Base-by-base conservation (phyloP, 2,113 vertebrate species). In the Myotis yumanensis region DNA sequence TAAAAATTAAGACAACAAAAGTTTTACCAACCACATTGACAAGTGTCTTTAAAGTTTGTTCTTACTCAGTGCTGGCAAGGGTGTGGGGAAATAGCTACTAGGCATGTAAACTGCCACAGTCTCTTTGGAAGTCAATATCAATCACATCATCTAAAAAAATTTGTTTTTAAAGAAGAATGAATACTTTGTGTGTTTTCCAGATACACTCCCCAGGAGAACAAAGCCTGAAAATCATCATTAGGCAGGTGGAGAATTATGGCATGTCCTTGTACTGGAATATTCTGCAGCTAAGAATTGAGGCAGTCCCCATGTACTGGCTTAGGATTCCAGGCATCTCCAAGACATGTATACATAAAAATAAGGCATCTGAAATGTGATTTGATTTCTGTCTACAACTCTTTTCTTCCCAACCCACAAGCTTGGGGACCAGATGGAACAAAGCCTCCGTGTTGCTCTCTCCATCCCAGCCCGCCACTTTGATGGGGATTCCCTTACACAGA, bases 1-100 rank as follows among this genome's bases (percentile, higher is more conserved):
- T 76, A 46, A 84, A 73, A 79, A 72, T 71, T 25, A 46, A 89
- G 79, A 88, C 43, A 92, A 71, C 22, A 40, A 37, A 94, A 68
- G 22, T 48, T 92, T 83, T 51, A 59, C 48, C 46, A 48, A 57
- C 22, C 76, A n/a, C n/a, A 46, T 0, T 51, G 69, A 59, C 37
- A 92, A 66, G 40, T 75, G 32, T 20, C 51, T 37, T 32, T 22
- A 54, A 68, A 83, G 11, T 37, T 14, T 62, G 23, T 68, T 71
- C 28, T 30, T 84, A 40, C 51, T 87, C 20, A 8, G 25, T 40
- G 28, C 37, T 22, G 11, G n/a, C 59, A 82, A 59, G 76, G 28
- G 32, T 68, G 35, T 48, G 18, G 23, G 25, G 5, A 91, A 51
- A 68, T 14, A n/a, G 23, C 5, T 28, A 68, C 5, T 28, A 68